Evolutionary conservation across 53 echinoderm and acorn worm species (phyloP), one percentile per base, ranked within the genome.

Genomic region (Glandiceps talaboti): DNA sequence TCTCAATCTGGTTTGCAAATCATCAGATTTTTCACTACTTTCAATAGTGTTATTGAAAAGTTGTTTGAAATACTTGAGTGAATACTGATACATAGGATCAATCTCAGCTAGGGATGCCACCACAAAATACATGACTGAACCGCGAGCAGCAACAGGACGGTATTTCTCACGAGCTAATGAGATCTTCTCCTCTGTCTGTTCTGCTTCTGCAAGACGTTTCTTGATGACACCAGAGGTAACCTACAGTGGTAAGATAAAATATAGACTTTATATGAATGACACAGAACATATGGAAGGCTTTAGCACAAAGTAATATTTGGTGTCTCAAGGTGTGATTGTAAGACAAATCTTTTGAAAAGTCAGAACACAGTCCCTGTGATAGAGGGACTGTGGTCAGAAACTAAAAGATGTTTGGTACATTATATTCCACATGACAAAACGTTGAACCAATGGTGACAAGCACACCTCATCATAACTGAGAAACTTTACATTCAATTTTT

Each of bases 21-120:
- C 93, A 80, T 88, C 86, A 76, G 84, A 89, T 84, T 99, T 99
- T 81, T 99, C 93, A 83, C 93, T 99, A 86, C 33, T 99, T 75
- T 99, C 99, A 72, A 99, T 94, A 76, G 93, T 93, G 75, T 85
- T 89, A 79, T 99, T 97, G 91, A 94, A 99, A 31, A 99, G 86
- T 91, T 99, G 82, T 73, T 99, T 99, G 88, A 94, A 99, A 87
- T 99, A 99, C 79, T 99, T 99, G 87, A 99, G 91, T 32, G 99
- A 99, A 80, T 85, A 99, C 76, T 99, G 99, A 45, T 99, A 99
- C 99, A 99, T 99, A 75, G 99, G 99, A 81, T 99, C 99, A 45
- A 99, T 99, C 85, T 99, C 99, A 28, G 94, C 94, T 81, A 99
- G 76, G 14, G 99, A 99, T 6, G 99, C 94, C 1, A 94, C 99